phyloP scores from a whole-genome alignment of 1,140 invertebrate genomes.

The Drosophila triauraria region DNA sequence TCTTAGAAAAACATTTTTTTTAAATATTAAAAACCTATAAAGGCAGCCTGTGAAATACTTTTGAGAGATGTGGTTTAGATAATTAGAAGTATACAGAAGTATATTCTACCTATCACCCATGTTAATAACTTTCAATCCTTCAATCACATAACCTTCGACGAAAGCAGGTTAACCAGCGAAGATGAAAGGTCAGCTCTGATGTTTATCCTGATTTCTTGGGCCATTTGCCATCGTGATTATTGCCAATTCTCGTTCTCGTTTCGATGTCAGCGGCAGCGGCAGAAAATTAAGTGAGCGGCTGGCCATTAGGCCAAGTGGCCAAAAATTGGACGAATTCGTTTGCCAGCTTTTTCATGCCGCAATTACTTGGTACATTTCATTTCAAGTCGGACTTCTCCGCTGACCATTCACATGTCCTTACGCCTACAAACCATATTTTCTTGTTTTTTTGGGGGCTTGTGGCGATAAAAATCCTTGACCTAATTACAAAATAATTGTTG shows the following conservation, averaged over 20 bases:
- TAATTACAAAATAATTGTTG: conserved; percentile 82
- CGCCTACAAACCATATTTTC: conserved; percentile 23
- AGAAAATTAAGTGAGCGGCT: conserved; percentile 25
- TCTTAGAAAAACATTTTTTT: background rate
- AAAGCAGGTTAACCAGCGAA: conserved; percentile 17
- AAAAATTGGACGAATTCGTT: conserved; percentile 50
- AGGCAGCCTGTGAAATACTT: background rate
- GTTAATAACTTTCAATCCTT: conserved; percentile 5
- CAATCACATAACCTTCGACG: background rate
- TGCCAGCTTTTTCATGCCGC: conserved; percentile 66
- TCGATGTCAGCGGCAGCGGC: conserved; percentile 12
- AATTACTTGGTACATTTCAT: conserved; percentile 70
- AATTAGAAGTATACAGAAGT: no score
- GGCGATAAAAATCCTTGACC: conserved; percentile 79
- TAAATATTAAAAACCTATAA: background rate
- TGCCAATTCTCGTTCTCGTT: conserved; percentile 42
- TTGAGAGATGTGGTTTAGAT: no score
- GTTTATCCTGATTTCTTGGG: conserved; percentile 36
- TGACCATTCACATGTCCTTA: conserved; percentile 38
- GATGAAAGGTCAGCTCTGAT: conserved; percentile 43
- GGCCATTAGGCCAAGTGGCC: conserved; percentile 33
- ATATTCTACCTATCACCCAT: background rate
- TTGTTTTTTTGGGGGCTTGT: conserved; percentile 10
- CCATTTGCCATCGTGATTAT: conserved; percentile 49
- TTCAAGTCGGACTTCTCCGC: conserved; percentile 18